phyloP scores from a whole-genome alignment of 2,888 invertebrate genomes.

The Aphodius sticticus region DNA sequence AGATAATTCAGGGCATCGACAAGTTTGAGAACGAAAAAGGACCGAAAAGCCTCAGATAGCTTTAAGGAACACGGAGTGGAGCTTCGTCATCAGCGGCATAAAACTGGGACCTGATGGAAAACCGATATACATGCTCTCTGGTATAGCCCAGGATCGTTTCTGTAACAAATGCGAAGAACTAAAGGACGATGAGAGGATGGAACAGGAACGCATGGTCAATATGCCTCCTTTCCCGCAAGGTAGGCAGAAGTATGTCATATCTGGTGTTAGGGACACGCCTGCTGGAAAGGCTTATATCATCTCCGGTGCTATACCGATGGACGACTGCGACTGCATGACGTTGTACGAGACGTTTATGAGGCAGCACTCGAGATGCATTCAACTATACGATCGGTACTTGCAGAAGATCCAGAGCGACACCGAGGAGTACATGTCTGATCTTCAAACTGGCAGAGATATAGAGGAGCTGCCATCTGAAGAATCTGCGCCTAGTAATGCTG shows the following conservation, averaged over 20 bases:
- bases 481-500: not conserved
- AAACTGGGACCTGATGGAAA: slow-evolving; percentile 45
- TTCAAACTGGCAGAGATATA: slow-evolving; percentile 20
- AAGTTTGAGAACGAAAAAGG: slow-evolving; percentile 39
- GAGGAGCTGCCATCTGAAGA: slow-evolving; percentile 8
- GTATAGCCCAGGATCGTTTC: slow-evolving; percentile 31
- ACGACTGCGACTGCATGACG: slow-evolving; percentile 52
- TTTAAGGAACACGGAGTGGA: slow-evolving; percentile 36
- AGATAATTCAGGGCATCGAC: slow-evolving; percentile 43
- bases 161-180: slow-evolving; percentile 38
- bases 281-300: slow-evolving; percentile 54
- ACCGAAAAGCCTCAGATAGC: slow-evolving; percentile 38
- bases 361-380: slow-evolving; percentile 51
- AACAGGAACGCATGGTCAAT: slow-evolving; percentile 43
- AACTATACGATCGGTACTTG: slow-evolving; percentile 45
- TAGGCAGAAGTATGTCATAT: slow-evolving; percentile 50
- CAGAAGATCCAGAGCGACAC: slow-evolving; percentile 44
- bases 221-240: slow-evolving; percentile 49
- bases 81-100: slow-evolving; percentile 44
- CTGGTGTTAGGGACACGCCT: slow-evolving; percentile 51
- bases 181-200: slow-evolving; percentile 43
- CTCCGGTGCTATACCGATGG: slow-evolving; percentile 45
- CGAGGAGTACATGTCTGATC: slow-evolving; percentile 43
- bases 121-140: slow-evolving; percentile 46
- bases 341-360: slow-evolving; percentile 48